Conservation (phyloP, 2,113 vertebrate species). For the Cheilinus undulatus region DNA sequence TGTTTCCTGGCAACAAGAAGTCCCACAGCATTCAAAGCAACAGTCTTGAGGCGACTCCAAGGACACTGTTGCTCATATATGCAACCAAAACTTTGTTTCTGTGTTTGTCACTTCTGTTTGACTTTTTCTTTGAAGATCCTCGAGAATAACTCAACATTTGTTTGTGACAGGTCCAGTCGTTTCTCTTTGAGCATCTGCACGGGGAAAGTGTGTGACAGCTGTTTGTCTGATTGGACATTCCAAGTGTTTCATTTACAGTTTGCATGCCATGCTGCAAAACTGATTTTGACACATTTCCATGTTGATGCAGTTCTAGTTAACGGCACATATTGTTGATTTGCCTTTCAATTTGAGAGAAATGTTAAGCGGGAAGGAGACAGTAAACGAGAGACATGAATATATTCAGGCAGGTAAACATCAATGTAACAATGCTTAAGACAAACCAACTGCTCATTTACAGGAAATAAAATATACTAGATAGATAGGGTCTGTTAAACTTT, state of each 20-base stretch:
- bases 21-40: slow-evolving; percentile 46
- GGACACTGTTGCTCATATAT: slow-evolving; percentile 31
- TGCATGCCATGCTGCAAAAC: slow-evolving; percentile 67
- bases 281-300: slow-evolving; percentile 63
- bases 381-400: slow-evolving; percentile 32
- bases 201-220: slow-evolving; percentile 71
- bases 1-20: slow-evolving; percentile 60
- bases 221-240: slow-evolving; percentile 76
- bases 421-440: slow-evolving; percentile 5
- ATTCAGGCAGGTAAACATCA: slow-evolving; percentile 27
- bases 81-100: neutral
- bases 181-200: slow-evolving; percentile 65
- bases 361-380: slow-evolving; percentile 3
- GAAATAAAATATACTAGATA: slow-evolving; percentile 1
- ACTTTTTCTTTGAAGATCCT: slow-evolving; percentile 39
- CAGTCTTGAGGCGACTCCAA: slow-evolving; percentile 50
- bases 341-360: slow-evolving; percentile 47
- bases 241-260: slow-evolving; percentile 76
- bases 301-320: slow-evolving; percentile 56
- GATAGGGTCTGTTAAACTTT: too few relatives aligned
- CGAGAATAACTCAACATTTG: slow-evolving; percentile 34
- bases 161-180: slow-evolving; percentile 57
- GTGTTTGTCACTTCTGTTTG: slow-evolving; percentile 31
- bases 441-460: slow-evolving; percentile 6
- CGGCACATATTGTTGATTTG: slow-evolving; percentile 69